Evolutionary conservation across 2,113 vertebrate genomes (phyloP).

Genomic region (Vimba vimba): DNA sequence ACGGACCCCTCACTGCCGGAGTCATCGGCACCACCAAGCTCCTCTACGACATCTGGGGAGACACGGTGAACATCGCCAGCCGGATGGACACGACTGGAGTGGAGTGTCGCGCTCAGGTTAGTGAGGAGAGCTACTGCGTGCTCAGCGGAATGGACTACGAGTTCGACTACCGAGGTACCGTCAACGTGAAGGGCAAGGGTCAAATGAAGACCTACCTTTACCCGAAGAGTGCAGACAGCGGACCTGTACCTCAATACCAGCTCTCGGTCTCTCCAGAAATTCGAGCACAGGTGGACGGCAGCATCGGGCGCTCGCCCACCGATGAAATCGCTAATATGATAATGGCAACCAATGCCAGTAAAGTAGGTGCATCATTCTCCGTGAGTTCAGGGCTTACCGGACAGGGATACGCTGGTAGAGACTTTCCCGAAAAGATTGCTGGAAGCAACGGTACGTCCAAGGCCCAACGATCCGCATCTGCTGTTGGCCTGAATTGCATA

Average conservation of each 20-base stretch:
- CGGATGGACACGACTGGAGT: constrained; percentile 97
- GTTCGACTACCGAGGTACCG: constrained; percentile 95
- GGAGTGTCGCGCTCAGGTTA: constrained; percentile 96
- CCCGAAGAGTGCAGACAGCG: constrained; percentile 88
- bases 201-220: constrained; percentile 99
- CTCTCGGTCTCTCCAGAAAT: constrained; percentile 96
- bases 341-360: constrained; percentile 66
- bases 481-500: constrained; percentile 61
- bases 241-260: constrained; percentile 90
- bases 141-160: constrained; percentile 91
- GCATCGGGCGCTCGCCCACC: constrained; percentile 96
- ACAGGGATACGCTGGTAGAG: constrained; percentile 52
- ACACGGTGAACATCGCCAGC: constrained; percentile 98
- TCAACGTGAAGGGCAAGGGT: constrained; percentile 97
- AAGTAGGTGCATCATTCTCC: constrained; percentile 65
- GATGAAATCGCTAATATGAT: constrained; percentile 93
- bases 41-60: constrained; percentile 97
- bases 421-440: constrained; percentile 29
- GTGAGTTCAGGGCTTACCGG: constrained; percentile 65
- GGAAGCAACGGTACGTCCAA: constrained; percentile 46
- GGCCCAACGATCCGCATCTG: constrained; percentile 62
- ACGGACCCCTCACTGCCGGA: constrained; percentile 92
- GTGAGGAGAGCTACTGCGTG: constrained; percentile 91
- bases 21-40: constrained; percentile 98
- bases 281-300: constrained; percentile 95